phyloP scores from a whole-genome alignment of 2,113 vertebrate species.

The Equus quagga region DNA sequence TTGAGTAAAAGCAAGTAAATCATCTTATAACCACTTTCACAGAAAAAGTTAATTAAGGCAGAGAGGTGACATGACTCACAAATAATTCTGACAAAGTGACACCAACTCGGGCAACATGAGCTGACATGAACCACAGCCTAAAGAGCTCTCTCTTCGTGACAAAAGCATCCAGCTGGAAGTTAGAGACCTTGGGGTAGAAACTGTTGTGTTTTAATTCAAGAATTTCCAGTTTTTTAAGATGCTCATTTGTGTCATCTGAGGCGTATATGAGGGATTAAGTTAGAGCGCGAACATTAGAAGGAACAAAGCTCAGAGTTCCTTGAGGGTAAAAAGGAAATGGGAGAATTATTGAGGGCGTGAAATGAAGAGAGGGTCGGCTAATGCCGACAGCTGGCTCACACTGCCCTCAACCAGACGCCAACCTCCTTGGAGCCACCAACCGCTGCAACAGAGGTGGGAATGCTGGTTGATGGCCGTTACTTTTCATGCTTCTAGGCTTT shows the following conservation, averaged over 20 bases:
- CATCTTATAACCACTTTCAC: background rate
- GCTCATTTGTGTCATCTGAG: slow-evolving; percentile 8
- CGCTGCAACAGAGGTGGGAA: background rate
- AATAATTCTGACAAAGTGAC: background rate
- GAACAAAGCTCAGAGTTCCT: background rate
- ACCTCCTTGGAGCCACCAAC: background rate
- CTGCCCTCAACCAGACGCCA: background rate
- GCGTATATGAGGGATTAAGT: background rate
- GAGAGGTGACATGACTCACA: background rate
- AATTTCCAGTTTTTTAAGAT: slow-evolving; percentile 69
- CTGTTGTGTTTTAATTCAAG: slow-evolving; percentile 39
- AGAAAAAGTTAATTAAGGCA: background rate
- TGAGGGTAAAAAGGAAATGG: background rate
- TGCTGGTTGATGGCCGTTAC: background rate
- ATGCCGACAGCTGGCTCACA: accelerated
- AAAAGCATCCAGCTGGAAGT: background rate
- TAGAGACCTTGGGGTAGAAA: background rate
- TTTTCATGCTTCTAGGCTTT: background rate
- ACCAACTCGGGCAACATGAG: background rate
- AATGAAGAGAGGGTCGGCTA: background rate
- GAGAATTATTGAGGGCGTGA: background rate
- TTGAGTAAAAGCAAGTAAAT: slow-evolving; percentile 48
- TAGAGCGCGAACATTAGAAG: slow-evolving; percentile 7
- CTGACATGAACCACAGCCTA: background rate
- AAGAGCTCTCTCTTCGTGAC: background rate